phyloP scores from a whole-genome alignment of 1,140 invertebrate genomes.

The Xylocopa sonorina region DNA sequence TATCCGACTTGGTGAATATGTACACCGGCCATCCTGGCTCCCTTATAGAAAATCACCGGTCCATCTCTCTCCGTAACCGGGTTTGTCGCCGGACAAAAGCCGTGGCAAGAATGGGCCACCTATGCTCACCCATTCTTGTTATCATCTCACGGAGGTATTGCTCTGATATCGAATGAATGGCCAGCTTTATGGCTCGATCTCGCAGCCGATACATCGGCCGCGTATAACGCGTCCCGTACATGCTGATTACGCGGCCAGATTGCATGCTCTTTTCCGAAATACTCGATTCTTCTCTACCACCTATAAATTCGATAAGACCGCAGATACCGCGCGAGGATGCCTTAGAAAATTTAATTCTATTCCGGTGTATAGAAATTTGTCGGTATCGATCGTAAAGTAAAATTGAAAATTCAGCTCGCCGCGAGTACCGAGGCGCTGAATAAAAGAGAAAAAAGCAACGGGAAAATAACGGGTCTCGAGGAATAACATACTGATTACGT shows the following conservation, averaged over 20 bases:
- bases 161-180: conserved; percentile 79
- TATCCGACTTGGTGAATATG: conserved; percentile 42
- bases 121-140: conserved; percentile 76
- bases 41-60: conserved; percentile 47
- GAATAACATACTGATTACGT: too few species aligned
- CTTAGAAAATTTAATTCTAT: neutral
- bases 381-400: neutral
- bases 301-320: conserved; percentile 7
- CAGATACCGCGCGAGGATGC: neutral
- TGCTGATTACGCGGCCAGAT: conserved; percentile 46
- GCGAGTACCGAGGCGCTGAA: neutral
- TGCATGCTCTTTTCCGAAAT: neutral
- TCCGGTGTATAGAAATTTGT: neutral
- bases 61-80: conserved; percentile 37
- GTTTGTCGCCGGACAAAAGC: conserved; percentile 70
- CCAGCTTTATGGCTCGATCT: conserved; percentile 79
- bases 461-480: too few species aligned
- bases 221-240: conserved; percentile 31
- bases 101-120: conserved; percentile 75
- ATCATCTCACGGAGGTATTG: conserved; percentile 78
- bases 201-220: conserved; percentile 68
- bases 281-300: neutral
- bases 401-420: neutral
- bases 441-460: neutral
- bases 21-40: conserved; percentile 12